These are phyloP conservation scores for Mastomys coucha DNA, from an alignment of 2,113 vertebrate species.

Conservation along the genomic window DNA sequence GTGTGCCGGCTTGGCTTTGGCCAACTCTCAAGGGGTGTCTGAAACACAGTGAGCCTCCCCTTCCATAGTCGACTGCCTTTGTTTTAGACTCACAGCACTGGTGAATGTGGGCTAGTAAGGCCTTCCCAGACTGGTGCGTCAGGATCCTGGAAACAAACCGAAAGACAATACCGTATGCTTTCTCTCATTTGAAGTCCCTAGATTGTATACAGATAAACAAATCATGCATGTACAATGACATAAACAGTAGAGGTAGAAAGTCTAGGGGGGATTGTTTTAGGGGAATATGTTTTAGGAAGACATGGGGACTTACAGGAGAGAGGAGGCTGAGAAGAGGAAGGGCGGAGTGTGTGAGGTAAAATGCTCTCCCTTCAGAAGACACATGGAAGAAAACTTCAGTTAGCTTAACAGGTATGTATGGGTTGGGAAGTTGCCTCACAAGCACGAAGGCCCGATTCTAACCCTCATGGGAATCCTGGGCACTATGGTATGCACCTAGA, in stretches of 20 bases:
- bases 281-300: not conserved
- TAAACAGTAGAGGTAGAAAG: not conserved
- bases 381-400: not conserved
- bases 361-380: not conserved
- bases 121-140: not conserved
- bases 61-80: not conserved
- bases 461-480: not conserved
- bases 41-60: not conserved
- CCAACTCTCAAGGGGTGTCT: not conserved
- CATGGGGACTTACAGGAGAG: not conserved
- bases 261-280: not conserved
- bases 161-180: too few species aligned
- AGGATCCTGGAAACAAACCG: not conserved
- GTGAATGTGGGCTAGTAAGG: not conserved
- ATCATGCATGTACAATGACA: not conserved
- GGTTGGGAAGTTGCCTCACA: not conserved
- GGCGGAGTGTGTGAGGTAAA: not conserved
- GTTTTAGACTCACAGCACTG: not conserved
- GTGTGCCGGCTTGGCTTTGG: not conserved
- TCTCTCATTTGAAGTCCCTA: not conserved
- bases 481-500: not conserved
- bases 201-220: not conserved
- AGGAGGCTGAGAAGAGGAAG: not conserved
- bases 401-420: not conserved
- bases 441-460: not conserved